Evolutionary conservation across 2,113 vertebrate genomes (phyloP), one percentile per base, ranked within the genome.

Genomic region (Paramisgurnus dabryanus): DNA sequence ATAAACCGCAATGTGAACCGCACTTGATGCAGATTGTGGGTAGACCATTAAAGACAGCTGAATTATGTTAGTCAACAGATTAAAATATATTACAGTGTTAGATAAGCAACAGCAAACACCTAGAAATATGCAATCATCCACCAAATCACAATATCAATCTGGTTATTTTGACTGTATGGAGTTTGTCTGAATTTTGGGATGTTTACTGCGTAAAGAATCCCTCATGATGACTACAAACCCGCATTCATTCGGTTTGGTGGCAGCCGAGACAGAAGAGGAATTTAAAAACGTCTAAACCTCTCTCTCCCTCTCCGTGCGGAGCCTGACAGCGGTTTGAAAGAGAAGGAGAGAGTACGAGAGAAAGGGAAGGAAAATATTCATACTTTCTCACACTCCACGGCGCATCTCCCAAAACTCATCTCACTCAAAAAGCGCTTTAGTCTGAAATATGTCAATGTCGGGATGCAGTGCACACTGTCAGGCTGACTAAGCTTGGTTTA

Each of bases 401-500:
- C 5, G 47, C 17, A 75, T 75, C 34, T 76, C 78, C 58, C 68
- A 27, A 67, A 79, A 81, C 84, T 78, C 80, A 84, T 88, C 80
- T 86, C 85, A 77, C 71, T 81, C 66, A 76, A 79, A 86, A 82
- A 74, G 84, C 73, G 86, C 81, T 65, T 86, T 83, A 72, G 84
- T 85, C 79, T 82, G 60, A 71, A 64, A 76, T 76, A 76, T 76
- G 74, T 76, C 74, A 79, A 86, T 78, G 68, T 67, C 84, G 89
- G 85, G 85, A 84, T 82, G 78, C 86, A 82, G 69, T 15, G 8
- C 22, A 76, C 65, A 17, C 65, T 84, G 89, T 87, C 84, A 87
- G 84, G 74, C 83, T 79, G 73, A 79, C 83, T 82, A 76, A 86
- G 78, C 81, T 88, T 78, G 27, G 84, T 84, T 87, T 87, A 90